phyloP scores from a whole-genome alignment of 2,113 vertebrate species.

The Ammodramus savannarum region DNA sequence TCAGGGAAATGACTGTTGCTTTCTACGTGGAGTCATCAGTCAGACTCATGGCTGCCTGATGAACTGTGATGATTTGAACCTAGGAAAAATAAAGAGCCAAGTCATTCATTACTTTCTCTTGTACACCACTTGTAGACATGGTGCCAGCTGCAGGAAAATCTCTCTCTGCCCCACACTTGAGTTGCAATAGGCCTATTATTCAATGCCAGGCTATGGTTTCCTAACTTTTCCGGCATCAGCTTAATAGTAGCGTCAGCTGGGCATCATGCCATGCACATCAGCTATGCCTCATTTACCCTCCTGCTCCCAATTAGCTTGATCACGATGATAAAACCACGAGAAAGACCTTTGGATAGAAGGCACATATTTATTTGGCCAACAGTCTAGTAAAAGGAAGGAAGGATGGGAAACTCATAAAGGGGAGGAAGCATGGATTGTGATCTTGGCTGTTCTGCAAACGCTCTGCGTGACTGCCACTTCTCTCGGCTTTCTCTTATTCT shows the following conservation, averaged over 20 bases:
- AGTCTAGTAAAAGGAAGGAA: slow-evolving; percentile 51
- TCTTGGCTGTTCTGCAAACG: slow-evolving; percentile 48
- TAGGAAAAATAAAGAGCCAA: slow-evolving; percentile 48
- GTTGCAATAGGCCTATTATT: slow-evolving; percentile 67
- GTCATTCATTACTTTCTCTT: slow-evolving; percentile 55
- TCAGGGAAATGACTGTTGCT: background rate
- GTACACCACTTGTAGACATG: slow-evolving; percentile 31
- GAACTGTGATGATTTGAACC: slow-evolving; percentile 37
- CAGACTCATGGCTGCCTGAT: background rate
- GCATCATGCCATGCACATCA: slow-evolving; percentile 30
- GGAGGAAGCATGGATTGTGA: slow-evolving; percentile 43
- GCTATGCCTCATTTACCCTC: slow-evolving; percentile 63
- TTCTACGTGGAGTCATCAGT: slow-evolving; percentile 46
- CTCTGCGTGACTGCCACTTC: background rate
- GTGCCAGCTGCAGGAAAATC: slow-evolving; percentile 61
- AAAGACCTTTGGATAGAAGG: slow-evolving; percentile 56
- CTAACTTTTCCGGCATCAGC: slow-evolving; percentile 67
- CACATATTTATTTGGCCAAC: slow-evolving; percentile 64
- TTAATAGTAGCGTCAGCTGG: slow-evolving; percentile 51
- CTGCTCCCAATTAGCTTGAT: slow-evolving; percentile 60
- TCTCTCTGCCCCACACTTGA: slow-evolving; percentile 54
- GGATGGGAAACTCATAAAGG: slow-evolving; percentile 46
- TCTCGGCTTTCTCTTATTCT: background rate
- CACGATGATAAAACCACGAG: slow-evolving; percentile 49
- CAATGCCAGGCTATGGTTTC: slow-evolving; percentile 35